A percentile compares a stretch with the other conserved stretches of the same genome.
Evolutionary conservation across 2,113 vertebrate species (phyloP).

Genomic region (Aphyosemion australe): DNA sequence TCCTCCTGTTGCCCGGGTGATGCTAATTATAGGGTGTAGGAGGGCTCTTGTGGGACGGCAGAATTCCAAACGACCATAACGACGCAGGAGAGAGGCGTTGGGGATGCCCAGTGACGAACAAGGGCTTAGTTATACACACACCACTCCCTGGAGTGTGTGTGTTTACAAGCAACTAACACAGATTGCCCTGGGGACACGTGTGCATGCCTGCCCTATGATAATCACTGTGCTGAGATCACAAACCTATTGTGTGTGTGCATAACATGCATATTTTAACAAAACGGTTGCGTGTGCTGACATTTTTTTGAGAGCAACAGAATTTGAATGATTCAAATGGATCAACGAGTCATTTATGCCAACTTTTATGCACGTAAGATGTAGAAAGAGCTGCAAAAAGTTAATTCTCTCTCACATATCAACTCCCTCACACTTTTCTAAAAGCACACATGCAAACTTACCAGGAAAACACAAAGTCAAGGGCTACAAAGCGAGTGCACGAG

Average conservation of each 20-base stretch:
- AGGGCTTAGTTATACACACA: slow-evolving; percentile 65
- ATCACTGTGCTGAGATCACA: slow-evolving; percentile 52
- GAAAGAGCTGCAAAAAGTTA: slow-evolving; percentile 9
- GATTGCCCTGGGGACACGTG: slow-evolving; percentile 60
- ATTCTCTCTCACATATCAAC: slow-evolving; percentile 7
- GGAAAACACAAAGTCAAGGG: slow-evolving; percentile 48
- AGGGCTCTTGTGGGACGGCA: slow-evolving; percentile 64
- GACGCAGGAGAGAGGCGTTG: slow-evolving; percentile 55
- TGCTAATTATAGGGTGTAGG: slow-evolving; percentile 72
- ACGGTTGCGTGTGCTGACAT: slow-evolving; percentile 19
- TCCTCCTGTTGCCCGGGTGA: slow-evolving; percentile 72
- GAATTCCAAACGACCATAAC: slow-evolving; percentile 67
- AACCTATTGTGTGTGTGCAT: slow-evolving; percentile 28
- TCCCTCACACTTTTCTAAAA: not conserved
- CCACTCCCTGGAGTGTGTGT: slow-evolving; percentile 60
- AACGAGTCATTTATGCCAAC: slow-evolving; percentile 22
- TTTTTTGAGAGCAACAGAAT: slow-evolving; percentile 30
- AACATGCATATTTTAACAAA: slow-evolving; percentile 7
- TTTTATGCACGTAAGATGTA: slow-evolving; percentile 2
- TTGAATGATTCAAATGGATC: slow-evolving; percentile 16
- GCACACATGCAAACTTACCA: slow-evolving; percentile 32
- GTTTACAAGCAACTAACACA: slow-evolving; percentile 60
- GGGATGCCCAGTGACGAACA: slow-evolving; percentile 71
- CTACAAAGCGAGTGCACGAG: slow-evolving; percentile 44
- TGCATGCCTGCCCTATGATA: slow-evolving; percentile 67